phyloP scores from a whole-genome alignment of 1,140 invertebrate genomes.

The Heliconius hermathena region DNA sequence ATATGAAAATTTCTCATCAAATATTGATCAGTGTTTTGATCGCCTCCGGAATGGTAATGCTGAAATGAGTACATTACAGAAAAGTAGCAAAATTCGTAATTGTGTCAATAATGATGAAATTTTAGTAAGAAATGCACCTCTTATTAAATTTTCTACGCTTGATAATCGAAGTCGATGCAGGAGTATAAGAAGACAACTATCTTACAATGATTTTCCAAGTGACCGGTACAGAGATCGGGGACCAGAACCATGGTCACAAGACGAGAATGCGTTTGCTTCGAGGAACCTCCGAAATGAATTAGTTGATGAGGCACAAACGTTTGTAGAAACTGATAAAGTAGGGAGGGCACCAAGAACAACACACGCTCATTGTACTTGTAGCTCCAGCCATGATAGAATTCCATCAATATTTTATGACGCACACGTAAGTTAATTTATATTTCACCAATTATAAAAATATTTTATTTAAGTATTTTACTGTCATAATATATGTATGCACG shows the following conservation, averaged over 20 bases:
- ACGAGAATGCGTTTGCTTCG: conserved; percentile 58
- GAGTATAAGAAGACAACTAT: conserved; percentile 74
- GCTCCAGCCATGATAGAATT: conserved; percentile 58
- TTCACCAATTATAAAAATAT: too few species aligned
- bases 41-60: conserved; percentile 60
- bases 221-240: conserved; percentile 62
- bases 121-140: conserved; percentile 55
- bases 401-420: conserved; percentile 75
- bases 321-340: conserved; percentile 69
- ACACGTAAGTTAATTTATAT: conserved; percentile 62
- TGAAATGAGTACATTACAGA: conserved; percentile 54
- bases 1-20: conserved; percentile 74
- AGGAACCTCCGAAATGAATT: conserved; percentile 62
- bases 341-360: conserved; percentile 56
- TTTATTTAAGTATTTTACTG: too few species aligned
- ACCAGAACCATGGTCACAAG: conserved; percentile 60
- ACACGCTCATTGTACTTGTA: conserved; percentile 73
- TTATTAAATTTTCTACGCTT: conserved; percentile 73
- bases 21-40: conserved; percentile 76
- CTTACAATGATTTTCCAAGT: conserved; percentile 74
- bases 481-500: too few species aligned
- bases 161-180: conserved; percentile 74
- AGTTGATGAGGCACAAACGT: conserved; percentile 64
- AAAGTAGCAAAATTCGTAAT: conserved; percentile 64
- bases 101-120: conserved; percentile 68